Base-by-base conservation (phyloP, 2,888 invertebrate genomes). In the Desoria tigrina region DNA sequence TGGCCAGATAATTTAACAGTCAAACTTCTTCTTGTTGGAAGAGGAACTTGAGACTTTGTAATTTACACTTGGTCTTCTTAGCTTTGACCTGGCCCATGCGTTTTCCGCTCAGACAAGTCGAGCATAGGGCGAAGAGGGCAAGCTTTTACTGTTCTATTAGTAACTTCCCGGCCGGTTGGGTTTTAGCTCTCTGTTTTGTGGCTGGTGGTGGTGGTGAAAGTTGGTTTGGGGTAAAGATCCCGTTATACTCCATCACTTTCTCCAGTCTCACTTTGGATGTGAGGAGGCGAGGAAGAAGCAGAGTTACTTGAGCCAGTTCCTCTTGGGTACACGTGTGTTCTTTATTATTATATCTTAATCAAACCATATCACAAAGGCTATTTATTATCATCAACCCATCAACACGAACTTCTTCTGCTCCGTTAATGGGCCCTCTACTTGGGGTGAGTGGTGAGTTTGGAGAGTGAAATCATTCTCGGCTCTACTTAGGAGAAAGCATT, bases 311-410 rank as follows among this genome's bases (percentile, higher is more conserved):
- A 57, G 16, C 18, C 7, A 28, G 55, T 55, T 16, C 23, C n/a
- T 21, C 57, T n/a, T 26, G 7, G 24, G 42, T 9, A 42, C 24
- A 45, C 58, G 45, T 58, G 58, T 45, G 24, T 27, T 24, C 27
- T 58, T 42, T 26, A 58, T 58, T 26, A 58, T 58, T 58, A 58
- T 45, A 32, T 58, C 58, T 45, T 58, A 58, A 57, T 57, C 56
- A 42, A 45, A n/a, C 45, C 45, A 58, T 58, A 58, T 58, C 58
- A 58, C n/a, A 32, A 45, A 39, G 24, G 24, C 28, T 24, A 57
- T 58, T 58, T 58, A 49, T 58, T 58, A 23, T 58, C 18, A n/a
- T 58, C 42, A 51, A 24, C 26, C 26, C 21, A 24, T 21, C 26
- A 51, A 3, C 51, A 51, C 24, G 14, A n/a, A 21, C 6, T 11